Percentiles rank a stretch among this genome's conserved stretches.
phyloP scores from a whole-genome alignment of 1,140 invertebrate species.

The Nylanderia fulva region DNA sequence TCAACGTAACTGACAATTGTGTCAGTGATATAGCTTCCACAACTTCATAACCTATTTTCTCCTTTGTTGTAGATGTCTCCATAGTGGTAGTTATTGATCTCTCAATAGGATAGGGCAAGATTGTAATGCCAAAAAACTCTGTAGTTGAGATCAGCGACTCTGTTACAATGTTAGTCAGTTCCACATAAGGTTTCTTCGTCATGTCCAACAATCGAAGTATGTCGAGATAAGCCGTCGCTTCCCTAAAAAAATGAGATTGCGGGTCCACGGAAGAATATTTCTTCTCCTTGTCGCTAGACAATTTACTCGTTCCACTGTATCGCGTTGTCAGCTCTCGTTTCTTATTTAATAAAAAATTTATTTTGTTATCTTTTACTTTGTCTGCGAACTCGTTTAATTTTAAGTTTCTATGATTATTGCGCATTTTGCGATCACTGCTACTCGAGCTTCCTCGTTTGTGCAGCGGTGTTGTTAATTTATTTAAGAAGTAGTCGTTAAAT shows the following conservation, averaged over 20 bases:
- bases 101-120: not conserved
- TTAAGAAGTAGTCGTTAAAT: not conserved
- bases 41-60: not conserved
- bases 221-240: slow-evolving; percentile 10
- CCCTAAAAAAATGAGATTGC: not conserved
- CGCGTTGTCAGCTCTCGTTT: not conserved
- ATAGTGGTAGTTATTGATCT: not conserved
- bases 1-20: not conserved
- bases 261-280: not conserved
- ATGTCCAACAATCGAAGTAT: not conserved
- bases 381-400: not conserved
- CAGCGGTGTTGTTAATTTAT: slow-evolving; percentile 17
- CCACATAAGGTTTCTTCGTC: not conserved
- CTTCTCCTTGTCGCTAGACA: not conserved
- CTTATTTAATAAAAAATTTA: not conserved
- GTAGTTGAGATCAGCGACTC: not conserved
- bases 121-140: slow-evolving; percentile 1
- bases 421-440: not conserved
- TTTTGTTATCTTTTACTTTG: not conserved
- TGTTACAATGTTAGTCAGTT: not conserved
- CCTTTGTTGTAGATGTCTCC: too few relatives aligned
- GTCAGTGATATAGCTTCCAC: not conserved
- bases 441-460: not conserved
- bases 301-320: not conserved
- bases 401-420: not conserved